These are phyloP conservation scores for Corythaeola cristata DNA, from an alignment of 2,113 vertebrate species.

Conservation along the genomic window DNA sequence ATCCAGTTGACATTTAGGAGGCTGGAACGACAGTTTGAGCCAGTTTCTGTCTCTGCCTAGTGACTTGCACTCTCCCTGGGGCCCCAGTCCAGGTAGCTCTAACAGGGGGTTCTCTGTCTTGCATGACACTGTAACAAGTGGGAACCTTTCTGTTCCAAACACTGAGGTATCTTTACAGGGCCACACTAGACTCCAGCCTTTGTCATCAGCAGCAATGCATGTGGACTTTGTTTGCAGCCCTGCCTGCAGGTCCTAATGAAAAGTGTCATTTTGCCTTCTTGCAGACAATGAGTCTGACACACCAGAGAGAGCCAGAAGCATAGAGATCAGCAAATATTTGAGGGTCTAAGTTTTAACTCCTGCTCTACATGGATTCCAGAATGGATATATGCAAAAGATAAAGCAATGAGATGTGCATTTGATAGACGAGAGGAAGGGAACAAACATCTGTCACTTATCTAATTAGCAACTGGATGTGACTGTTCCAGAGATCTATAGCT, in stretches of 20 bases:
- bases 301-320: neutral
- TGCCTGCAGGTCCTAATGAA: neutral
- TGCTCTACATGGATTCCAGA: neutral
- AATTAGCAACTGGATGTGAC: slow-evolving; percentile 40
- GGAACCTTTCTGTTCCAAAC: neutral
- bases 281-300: neutral
- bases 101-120: neutral
- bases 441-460: slow-evolving; percentile 32
- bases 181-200: neutral
- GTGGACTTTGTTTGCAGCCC: neutral
- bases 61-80: neutral
- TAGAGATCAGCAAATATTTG: neutral
- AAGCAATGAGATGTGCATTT: neutral
- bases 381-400: neutral
- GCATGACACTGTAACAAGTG: neutral
- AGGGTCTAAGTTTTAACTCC: neutral
- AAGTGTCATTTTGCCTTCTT: neutral
- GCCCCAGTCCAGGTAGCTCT: neutral
- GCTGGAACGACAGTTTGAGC: neutral
- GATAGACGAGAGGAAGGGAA: neutral
- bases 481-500: slow-evolving; percentile 26
- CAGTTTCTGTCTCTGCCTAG: neutral
- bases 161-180: neutral
- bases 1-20: neutral
- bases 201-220: neutral